Evolutionary conservation across 1,140 invertebrate genomes (phyloP).

Genomic region (Mizuhopecten yessoensis): DNA sequence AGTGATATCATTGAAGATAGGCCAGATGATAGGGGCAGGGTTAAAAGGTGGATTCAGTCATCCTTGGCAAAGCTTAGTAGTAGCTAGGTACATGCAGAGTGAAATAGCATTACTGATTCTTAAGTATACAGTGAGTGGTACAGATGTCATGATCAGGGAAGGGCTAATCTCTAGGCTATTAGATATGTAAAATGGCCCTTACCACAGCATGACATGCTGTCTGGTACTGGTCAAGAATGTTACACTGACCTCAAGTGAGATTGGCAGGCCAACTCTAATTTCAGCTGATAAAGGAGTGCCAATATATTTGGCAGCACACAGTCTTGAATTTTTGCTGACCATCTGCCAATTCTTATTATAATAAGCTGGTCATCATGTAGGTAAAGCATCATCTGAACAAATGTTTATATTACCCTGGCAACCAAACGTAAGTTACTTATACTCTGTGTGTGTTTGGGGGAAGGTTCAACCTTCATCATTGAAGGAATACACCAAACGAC

Average conservation of each 20-base stretch:
- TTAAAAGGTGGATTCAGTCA: conserved; percentile 23
- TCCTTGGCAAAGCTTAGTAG: background rate
- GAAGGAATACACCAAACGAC: too few species aligned
- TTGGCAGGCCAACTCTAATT: background rate
- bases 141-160: background rate
- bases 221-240: background rate
- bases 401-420: too few species aligned
- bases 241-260: background rate
- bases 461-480: too few species aligned
- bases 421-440: too few species aligned
- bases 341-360: too few species aligned
- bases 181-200: background rate
- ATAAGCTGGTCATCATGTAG: too few species aligned
- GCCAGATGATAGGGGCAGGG: background rate
- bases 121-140: background rate
- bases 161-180: background rate
- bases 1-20: background rate
- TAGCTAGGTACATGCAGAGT: background rate
- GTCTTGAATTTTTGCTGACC: background rate
- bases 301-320: background rate
- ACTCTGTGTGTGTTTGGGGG: too few species aligned
- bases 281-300: background rate
- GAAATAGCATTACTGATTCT: background rate
- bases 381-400: too few species aligned
- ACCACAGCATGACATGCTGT: background rate